Evolutionary conservation across 2,797 vertebrate species (phyloP).

Genomic region (Enteromius fasciolatus): DNA sequence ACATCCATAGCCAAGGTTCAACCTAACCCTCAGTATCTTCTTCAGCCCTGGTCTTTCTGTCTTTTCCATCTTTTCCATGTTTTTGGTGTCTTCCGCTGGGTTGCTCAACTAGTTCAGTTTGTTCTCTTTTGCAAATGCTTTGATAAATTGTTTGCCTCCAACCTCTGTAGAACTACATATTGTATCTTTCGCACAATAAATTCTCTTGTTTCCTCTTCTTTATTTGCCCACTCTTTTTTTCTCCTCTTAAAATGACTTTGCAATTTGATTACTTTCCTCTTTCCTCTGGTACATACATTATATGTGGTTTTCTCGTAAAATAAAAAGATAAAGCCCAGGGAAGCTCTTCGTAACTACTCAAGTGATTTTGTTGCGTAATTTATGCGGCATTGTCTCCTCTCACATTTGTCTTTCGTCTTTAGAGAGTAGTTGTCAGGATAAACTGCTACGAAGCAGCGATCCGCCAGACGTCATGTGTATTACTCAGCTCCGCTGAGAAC

Average conservation of each 20-base stretch:
- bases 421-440: constrained; percentile 32
- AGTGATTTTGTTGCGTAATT: neutral
- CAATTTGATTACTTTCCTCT: constrained; percentile 27
- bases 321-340: neutral
- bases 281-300: constrained; percentile 11
- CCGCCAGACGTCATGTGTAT: constrained; percentile 33
- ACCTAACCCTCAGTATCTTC: constrained; percentile 56
- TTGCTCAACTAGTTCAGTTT: constrained; percentile 29
- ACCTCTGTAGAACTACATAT: constrained; percentile 17
- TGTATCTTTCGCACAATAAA: constrained; percentile 37
- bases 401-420: constrained; percentile 18
- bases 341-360: neutral
- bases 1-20: constrained; percentile 77
- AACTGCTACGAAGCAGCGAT: constrained; percentile 8
- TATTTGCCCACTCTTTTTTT: constrained; percentile 7
- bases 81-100: constrained; percentile 1
- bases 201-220: constrained; percentile 16
- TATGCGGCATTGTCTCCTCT: neutral
- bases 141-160: constrained; percentile 35
- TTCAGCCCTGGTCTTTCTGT: constrained; percentile 48
- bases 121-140: constrained; percentile 13
- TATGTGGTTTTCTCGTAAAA: constrained; percentile 18
- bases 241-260: constrained; percentile 26
- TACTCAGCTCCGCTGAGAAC: constrained; percentile 15
- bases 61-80: constrained; percentile 41